A percentile compares a stretch with the other conserved stretches of the same genome.
These are phyloP conservation scores for Myotis yumanensis DNA, from an alignment of 2,113 vertebrate species.

Conservation along the genomic window DNA sequence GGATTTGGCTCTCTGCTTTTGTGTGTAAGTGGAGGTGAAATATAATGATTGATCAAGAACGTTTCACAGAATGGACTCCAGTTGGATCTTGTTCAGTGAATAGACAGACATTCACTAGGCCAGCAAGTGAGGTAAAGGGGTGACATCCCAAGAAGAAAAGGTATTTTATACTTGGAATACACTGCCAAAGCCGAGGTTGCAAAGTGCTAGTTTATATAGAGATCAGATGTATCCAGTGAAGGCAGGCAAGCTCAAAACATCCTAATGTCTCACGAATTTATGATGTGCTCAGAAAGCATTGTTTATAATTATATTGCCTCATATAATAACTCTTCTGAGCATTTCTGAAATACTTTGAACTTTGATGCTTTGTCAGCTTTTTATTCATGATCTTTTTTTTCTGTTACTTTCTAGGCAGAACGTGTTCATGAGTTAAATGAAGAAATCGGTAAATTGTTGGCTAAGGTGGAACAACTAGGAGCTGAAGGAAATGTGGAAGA, in stretches of 20 bases:
- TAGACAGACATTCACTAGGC: neutral
- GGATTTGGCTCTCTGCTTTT: neutral
- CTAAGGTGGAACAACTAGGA: constrained; percentile 96
- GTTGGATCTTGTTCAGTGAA: neutral
- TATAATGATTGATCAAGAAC: neutral
- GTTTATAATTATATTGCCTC: neutral
- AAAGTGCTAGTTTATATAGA: constrained; percentile 1
- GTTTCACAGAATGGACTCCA: neutral
- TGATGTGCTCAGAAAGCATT: neutral
- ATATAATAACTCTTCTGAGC: neutral
- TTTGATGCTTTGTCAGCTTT: constrained; percentile 9
- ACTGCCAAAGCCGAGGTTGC: neutral
- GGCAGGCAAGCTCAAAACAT: neutral
- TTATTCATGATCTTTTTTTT: constrained; percentile 46
- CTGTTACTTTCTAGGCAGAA: constrained; percentile 89
- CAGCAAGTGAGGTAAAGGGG: neutral
- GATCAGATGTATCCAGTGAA: neutral
- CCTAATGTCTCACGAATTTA: neutral
- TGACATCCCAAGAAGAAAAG: neutral
- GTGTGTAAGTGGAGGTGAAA: neutral
- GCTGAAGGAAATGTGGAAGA: constrained; percentile 98
- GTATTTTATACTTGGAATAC: neutral
- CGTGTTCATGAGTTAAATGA: constrained; percentile 98
- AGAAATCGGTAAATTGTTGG: constrained; percentile 98
- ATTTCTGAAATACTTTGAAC: constrained; percentile 25